phyloP scores from a whole-genome alignment of 2,113 vertebrate species.

The Indicator maculatus region DNA sequence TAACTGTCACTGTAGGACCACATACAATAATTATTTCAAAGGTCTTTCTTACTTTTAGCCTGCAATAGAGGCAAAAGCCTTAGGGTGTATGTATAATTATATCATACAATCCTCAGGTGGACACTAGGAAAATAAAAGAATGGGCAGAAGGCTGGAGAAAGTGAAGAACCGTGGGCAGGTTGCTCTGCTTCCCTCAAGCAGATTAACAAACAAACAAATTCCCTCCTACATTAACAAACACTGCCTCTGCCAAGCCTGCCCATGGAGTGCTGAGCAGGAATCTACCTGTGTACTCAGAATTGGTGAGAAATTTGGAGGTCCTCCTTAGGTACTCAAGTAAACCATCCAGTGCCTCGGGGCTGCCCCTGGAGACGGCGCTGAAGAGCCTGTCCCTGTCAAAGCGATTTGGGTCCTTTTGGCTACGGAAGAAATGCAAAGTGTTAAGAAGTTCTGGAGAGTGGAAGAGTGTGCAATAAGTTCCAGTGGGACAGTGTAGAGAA shows the following conservation, averaged over 20 bases:
- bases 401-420: constrained; percentile 66
- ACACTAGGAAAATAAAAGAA: background rate
- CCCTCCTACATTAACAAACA: background rate
- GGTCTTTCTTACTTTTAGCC: background rate
- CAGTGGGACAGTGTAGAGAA: background rate
- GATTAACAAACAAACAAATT: too few relatives aligned
- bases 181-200: background rate
- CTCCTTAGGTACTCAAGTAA: constrained; percentile 82
- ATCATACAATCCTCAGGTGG: background rate
- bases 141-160: background rate
- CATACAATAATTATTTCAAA: background rate
- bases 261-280: background rate
- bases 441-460: background rate
- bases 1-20: background rate
- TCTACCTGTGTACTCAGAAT: constrained; percentile 85
- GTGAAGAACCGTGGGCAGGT: background rate
- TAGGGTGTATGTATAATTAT: background rate
- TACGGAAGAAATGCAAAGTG: background rate
- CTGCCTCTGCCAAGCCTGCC: background rate
- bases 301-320: constrained; percentile 85
- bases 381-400: constrained; percentile 83
- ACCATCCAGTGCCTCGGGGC: constrained; percentile 74
- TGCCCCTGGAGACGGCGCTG: constrained; percentile 78
- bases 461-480: background rate
- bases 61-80: background rate